Conservation (phyloP, 2,113 vertebrate genomes). For the Hyperopisus bebe region DNA sequence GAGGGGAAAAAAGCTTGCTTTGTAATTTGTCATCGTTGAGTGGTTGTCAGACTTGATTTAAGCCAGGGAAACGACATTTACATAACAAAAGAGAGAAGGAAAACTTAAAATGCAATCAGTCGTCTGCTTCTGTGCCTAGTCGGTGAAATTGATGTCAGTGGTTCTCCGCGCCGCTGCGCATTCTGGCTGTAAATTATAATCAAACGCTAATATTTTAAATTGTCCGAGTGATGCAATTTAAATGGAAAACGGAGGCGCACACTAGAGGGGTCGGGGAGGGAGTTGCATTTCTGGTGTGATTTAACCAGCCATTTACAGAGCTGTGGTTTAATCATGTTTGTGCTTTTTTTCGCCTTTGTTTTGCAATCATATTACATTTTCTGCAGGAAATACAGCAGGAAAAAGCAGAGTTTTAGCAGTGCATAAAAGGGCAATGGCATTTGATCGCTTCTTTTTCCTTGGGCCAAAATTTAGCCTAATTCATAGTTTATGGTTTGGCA, state of each 20-base stretch:
- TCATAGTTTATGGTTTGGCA: neutral
- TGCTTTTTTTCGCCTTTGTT: neutral
- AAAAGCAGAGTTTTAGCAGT: no score
- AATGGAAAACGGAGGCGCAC: neutral
- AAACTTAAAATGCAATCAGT: slow-evolving; percentile 10
- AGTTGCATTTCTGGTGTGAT: neutral
- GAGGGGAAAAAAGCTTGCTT: neutral
- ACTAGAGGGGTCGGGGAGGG: neutral
- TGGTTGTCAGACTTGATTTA: slow-evolving; percentile 11
- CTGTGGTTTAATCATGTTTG: neutral
- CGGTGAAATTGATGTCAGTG: neutral
- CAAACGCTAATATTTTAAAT: slow-evolving; percentile 17
- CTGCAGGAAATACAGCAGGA: neutral
- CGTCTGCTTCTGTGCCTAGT: neutral
- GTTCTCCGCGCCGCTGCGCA: neutral
- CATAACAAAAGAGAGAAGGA: slow-evolving; percentile 11
- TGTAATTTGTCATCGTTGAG: slow-evolving; percentile 13
- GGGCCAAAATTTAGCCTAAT: neutral
- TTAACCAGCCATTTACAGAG: neutral
- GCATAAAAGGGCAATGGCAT: neutral
- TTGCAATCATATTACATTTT: neutral
- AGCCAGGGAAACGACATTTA: neutral
- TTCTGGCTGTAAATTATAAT: slow-evolving; percentile 9
- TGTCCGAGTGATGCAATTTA: slow-evolving; percentile 16
- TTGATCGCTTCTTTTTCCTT: neutral